Base-by-base conservation (phyloP, 2,888 invertebrate genomes). In the Cheilosia pagana region DNA sequence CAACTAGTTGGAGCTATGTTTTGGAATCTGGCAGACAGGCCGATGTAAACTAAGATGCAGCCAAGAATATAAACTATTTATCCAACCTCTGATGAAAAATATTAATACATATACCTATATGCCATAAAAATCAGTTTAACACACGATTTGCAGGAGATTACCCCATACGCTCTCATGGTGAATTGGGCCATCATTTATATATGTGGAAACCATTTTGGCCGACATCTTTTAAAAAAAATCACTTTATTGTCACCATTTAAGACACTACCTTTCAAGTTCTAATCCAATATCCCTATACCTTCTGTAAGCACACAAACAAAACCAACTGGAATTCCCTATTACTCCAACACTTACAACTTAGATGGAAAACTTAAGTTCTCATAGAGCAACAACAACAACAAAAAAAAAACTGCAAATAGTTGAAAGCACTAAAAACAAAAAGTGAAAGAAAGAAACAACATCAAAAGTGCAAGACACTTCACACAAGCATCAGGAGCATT, bases 401-500 rank as follows among this genome's bases (percentile, higher is more conserved):
- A 67, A 4, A 67, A 28, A 7, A 72, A 35, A 41, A 4, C 1
- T 23, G 12, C 59, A 28, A 16, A 21, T 31, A 16, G 14, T 21
- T 31, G 19, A 35, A 70, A 70, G 35, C 8, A 50, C 39, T 48
- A 53, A 55, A 48, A 55, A 53, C 31, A 63, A 19, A 35, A 16
- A 43, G 43, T 7, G 7, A 43, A 43, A 45, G 14, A 59, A 60
- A 53, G 16, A 45, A 60, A 43, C 12, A 59, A 57, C 52, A 57
- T 59, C 23, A 76, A 81, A 76, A 76, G 53, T 67, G 60, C 71
- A 82, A 52, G 39, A n/a, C 59, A 77, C 53, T 77, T 65, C 45
- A 65, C 53, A 70, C 41, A 76, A 48, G 28, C 28, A 71, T 14
- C 53, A 16, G 28, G 7, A 43, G 28, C 43, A 59, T 65, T 41